Base-by-base conservation (phyloP, 2,797 vertebrate genomes). In the Lepidocolaptes lacrymiger region DNA sequence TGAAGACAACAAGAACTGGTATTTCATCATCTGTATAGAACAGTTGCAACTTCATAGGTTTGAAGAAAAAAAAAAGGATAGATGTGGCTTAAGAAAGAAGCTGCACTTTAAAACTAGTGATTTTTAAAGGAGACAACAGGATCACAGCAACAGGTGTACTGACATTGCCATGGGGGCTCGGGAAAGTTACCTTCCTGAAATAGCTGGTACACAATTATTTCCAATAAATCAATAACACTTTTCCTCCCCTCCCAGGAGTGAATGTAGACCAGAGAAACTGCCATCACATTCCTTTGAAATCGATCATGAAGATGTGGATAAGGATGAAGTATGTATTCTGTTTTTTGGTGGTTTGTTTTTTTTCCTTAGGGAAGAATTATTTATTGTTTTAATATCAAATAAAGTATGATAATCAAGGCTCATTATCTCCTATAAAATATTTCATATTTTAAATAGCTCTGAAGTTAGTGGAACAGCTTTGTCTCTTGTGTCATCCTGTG, bases 271-370 rank as follows among this genome's bases (percentile, higher is more conserved):
- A 91, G 99, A 99, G 96, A 99, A 99, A 97, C 97, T 99, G 93
- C 99, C 98, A 14, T 99, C 99, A 21, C 99, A 99, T 97, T 99
- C 99, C 73, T 99, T 99, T 96, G 99, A 99, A 98, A 98, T 99
- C 9, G 99, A 99, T 97, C 98, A 99, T 94, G 99, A 99, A 97
- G 99, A 99, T 67, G 97, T 98, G 92, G 99, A 99, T 97, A 99
- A 99, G 93, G 99, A 99, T 98, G 99, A 99, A 98, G 99, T 99
- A 98, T 97, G 98, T 97, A 59, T 63, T 37, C 26, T 74, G 48
- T 1, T 30, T 51, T 68, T 51, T 67, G 23, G 64, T 68, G 34
- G 27, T 36, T 67, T 37, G 6, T 0, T 20, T 9, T 61, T 52
- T 49, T 1, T 4, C 6, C 1, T 12, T 20, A 14, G 3, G 62